phyloP scores from a whole-genome alignment of 1,140 invertebrate species.

The Habropoda laboriosa region DNA sequence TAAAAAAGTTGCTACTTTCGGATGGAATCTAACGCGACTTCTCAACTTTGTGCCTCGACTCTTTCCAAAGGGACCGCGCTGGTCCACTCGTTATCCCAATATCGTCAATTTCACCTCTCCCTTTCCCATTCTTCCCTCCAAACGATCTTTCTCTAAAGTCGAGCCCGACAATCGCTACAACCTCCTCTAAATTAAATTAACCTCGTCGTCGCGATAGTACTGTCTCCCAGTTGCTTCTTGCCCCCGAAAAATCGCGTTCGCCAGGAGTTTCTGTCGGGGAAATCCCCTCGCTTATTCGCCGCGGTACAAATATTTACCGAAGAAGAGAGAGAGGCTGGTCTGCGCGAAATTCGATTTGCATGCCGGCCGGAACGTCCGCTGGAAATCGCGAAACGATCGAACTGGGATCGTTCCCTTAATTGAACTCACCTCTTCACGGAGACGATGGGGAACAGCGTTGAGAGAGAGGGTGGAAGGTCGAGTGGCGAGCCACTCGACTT shows the following conservation, averaged over 20 bases:
- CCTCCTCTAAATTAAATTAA: not conserved
- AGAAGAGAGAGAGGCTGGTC: not conserved
- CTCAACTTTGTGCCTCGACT: not conserved
- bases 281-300: not conserved
- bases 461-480: not conserved
- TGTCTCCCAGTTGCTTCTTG: too few species aligned
- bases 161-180: not conserved
- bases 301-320: constrained; percentile 11
- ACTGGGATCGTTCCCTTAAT: not conserved
- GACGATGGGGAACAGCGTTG: not conserved
- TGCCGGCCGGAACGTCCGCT: too few species aligned
- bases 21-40: constrained; percentile 33
- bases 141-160: not conserved
- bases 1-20: constrained; percentile 30
- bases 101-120: not conserved
- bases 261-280: not conserved
- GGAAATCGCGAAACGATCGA: too few species aligned
- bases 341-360: constrained; percentile 29
- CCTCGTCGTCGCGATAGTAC: not conserved
- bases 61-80: too few species aligned
- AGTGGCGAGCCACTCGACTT: not conserved
- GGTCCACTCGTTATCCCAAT: not conserved
- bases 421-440: not conserved
- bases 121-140: too few species aligned
- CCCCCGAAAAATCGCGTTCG: not conserved